Percentiles rank a stretch among this genome's conserved stretches.
Evolutionary conservation across 2,888 invertebrate species (phyloP).

Genomic region (Scaptomyza tumidula): DNA sequence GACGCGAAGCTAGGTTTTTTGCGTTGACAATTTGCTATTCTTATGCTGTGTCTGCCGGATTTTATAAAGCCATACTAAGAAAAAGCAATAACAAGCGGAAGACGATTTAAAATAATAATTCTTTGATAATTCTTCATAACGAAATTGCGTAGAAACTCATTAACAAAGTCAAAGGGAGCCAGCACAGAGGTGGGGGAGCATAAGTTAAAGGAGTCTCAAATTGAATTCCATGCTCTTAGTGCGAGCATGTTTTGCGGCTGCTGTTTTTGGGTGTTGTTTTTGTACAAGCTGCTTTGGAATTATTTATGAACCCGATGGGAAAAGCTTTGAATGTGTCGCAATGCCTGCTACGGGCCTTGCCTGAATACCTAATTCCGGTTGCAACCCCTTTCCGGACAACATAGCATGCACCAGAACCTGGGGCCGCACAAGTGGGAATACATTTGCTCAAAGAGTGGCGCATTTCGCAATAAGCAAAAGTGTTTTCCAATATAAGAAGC

Average conservation of each 20-base stretch:
- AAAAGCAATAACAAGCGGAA: too few species aligned
- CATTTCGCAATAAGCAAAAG: constrained; percentile 76
- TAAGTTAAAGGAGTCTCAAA: constrained; percentile 47
- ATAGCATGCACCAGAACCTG: constrained; percentile 10
- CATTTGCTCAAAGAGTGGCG: constrained; percentile 57
- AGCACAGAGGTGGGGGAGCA: constrained; percentile 1
- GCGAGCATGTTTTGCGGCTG: constrained; percentile 25
- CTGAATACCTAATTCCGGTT: constrained; percentile 60
- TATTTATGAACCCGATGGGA: constrained; percentile 83
- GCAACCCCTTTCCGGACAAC: constrained; percentile 10
- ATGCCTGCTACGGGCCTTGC: constrained; percentile 57
- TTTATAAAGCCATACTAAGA: too few species aligned
- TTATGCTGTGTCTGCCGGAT: too few species aligned
- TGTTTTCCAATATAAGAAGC: constrained; percentile 77
- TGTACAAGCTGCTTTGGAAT: constrained; percentile 76
- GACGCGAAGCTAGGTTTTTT: too few species aligned
- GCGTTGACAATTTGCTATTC: too few species aligned
- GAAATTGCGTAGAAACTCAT: constrained; percentile 78
- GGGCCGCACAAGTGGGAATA: constrained; percentile 69
- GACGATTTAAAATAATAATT: constrained; percentile 3
- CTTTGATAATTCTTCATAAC: constrained; percentile 70
- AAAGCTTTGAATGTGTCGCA: constrained; percentile 82
- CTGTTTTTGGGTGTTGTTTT: constrained; percentile 53
- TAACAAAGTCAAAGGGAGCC: constrained; percentile 58
- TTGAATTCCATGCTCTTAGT: constrained; percentile 69